A percentile compares a stretch with the other conserved stretches of the same genome.
These are phyloP conservation scores for Bombyx huttoni DNA, from an alignment of 2,888 invertebrate genomes.

Conservation along the genomic window DNA sequence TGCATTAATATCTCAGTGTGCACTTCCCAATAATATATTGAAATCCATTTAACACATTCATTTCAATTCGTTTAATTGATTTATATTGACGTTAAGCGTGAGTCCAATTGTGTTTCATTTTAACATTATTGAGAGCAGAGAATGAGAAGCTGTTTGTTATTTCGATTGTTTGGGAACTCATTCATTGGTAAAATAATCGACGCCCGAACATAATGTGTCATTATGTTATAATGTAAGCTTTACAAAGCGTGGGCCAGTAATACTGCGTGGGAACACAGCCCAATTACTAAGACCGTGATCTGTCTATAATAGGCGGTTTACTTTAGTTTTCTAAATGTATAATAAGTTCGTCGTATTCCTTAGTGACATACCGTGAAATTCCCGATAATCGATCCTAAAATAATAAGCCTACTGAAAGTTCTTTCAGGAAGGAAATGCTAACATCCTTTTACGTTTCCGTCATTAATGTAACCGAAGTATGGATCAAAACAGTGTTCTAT, in stretches of 20 bases:
- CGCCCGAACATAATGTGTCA: slow-evolving; percentile 23
- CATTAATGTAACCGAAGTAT: neutral
- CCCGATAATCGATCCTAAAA: no score
- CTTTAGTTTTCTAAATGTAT: neutral
- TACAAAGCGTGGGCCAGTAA: slow-evolving; percentile 32
- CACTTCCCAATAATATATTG: slow-evolving; percentile 16
- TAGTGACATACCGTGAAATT: no score
- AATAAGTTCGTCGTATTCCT: no score
- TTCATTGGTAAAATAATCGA: slow-evolving; percentile 18
- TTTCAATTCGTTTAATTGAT: slow-evolving; percentile 7
- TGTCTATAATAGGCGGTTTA: neutral
- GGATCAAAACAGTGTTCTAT: neutral
- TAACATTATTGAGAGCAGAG: neutral
- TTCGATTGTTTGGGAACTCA: slow-evolving; percentile 4
- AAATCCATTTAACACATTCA: slow-evolving; percentile 14
- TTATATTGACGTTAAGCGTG: slow-evolving; percentile 9
- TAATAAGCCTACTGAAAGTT: neutral
- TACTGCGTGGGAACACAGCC: slow-evolving; percentile 53
- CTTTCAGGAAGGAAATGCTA: neutral
- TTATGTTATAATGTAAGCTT: slow-evolving; percentile 26
- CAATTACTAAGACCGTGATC: slow-evolving; percentile 17
- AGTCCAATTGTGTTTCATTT: slow-evolving; percentile 1
- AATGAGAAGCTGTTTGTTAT: neutral
- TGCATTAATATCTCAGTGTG: slow-evolving; percentile 18
- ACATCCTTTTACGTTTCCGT: neutral